Evolutionary conservation across 2,888 invertebrate genomes (phyloP), one percentile per base, ranked within the genome.

Genomic region (Hetaerina titia): DNA sequence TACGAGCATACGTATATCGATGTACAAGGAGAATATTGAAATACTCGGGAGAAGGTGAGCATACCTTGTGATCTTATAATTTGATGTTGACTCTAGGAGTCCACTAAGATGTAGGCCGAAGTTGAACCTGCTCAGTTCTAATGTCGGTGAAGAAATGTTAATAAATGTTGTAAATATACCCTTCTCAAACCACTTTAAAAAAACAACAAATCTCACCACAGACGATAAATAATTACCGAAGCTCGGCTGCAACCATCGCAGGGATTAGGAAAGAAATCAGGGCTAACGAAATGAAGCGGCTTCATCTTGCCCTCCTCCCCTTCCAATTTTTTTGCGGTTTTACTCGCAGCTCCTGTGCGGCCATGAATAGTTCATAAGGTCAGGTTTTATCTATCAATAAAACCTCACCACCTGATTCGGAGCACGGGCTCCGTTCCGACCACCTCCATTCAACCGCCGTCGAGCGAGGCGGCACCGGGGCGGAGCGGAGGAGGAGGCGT

Each of bases 371-470:
- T 25, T 81, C 81, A 81, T 81, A 81, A 81, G 81, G 81, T 31
- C 81, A 81, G 81, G 81, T 81, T 81, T 81, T 81, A 81, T 81
- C 81, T 81, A 81, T 81, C 81, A 81, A 81, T 81, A 81, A 81
- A 81, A 81, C 81, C 81, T 81, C 25, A 81, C 81, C 81, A 81
- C 81, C 81, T 81, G 81, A 81, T 81, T 81, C 31, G 31, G 81
- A 13, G 81, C 31, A 15, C 81, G 81, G 31, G 81, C 81, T 81
- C 22, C 22, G 81, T 31, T 31, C 31, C 81, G 81, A 31, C 25
- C 31, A 7, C 81, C 81, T 31, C 22, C 81, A 81, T 31, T 81
- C 81, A 81, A 81, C 60, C 11, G 25, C 81, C 25, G 31, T 13
- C 81, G 81, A 31, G 81, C 45, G 45, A 45, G 31, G 31, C 31